Evolutionary conservation across 2,888 invertebrate genomes (phyloP), one percentile per base, ranked within the genome.

Genomic region (Eristalinus sepulchralis): DNA sequence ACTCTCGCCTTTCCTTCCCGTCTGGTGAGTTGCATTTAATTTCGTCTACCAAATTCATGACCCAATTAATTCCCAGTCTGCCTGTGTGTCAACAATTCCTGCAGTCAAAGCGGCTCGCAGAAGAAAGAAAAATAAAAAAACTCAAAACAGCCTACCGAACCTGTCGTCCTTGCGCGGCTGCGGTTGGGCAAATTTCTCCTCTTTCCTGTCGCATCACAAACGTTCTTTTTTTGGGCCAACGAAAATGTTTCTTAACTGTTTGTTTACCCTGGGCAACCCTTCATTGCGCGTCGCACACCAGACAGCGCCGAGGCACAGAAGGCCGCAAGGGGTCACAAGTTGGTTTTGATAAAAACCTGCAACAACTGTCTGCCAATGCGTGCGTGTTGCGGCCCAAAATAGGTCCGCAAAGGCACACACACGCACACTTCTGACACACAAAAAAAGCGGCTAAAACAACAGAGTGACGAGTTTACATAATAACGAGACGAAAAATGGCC

Each of bases 381-480:
- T 47, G 47, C 47, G 47, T 47, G 47, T 47, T 47, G 17, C 17
- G 47, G 17, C 47, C 47, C 47, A 17, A 47, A 47, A 47, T 47
- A 47, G 47, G 47, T n/a, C 47, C 47, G 17, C 47, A 8, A 17
- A 13, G 5, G 6, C n/a, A 17, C 47, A 17, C 47, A 47, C 47
- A 17, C 47, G 17, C 47, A 47, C 47, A 47, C n/a, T n/a, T 47
- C 39, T 47, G 39, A 47, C 39, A 47, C 39, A 47, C 39, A 47
- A 9, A 64, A 24, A 22, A 57, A 66, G 39, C n/a, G n/a, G n/a
- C n/a, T n/a, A 57, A 79, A 34, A 68, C 67, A 76, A 71, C 73
- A 82, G 13, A 81, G 82, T 82, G 72, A 81, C 72, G 68, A 76
- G 62, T 77, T 17, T 36, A 73, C 78, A 82, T 73, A 77, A 77